phyloP scores from a whole-genome alignment of 2,113 vertebrate species.

The Neomonachus schauinslandi region DNA sequence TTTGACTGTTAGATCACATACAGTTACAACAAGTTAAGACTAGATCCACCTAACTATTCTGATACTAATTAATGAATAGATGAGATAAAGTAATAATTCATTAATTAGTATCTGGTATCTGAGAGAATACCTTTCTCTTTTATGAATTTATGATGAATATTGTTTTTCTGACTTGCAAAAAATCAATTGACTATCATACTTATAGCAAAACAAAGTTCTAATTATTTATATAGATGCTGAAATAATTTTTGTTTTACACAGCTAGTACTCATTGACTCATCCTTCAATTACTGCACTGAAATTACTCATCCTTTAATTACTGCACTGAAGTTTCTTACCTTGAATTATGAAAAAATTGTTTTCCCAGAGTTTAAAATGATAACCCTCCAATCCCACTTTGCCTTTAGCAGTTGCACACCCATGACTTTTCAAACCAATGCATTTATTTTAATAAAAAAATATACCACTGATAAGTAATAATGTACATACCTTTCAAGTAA shows the following conservation, averaged over 20 bases:
- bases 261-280: neutral
- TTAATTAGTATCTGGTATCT: neutral
- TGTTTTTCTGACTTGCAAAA: slow-evolving; percentile 14
- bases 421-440: neutral
- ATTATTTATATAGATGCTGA: neutral
- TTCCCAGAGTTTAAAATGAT: neutral
- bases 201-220: neutral
- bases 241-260: neutral
- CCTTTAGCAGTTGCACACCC: neutral
- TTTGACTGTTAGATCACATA: neutral
- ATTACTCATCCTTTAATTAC: neutral
- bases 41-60: neutral
- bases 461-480: neutral
- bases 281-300: neutral
- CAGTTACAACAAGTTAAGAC: neutral
- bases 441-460: neutral
- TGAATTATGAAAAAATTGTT: neutral
- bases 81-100: too few relatives aligned
- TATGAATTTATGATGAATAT: neutral
- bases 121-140: neutral
- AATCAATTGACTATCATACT: neutral
- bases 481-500: neutral
- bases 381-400: neutral
- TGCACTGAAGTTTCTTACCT: neutral
- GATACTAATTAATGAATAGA: neutral